Percentiles rank a stretch among this genome's conserved stretches.
Conservation (phyloP, 2,797 vertebrate species). For the Allenopithecus nigroviridis region DNA sequence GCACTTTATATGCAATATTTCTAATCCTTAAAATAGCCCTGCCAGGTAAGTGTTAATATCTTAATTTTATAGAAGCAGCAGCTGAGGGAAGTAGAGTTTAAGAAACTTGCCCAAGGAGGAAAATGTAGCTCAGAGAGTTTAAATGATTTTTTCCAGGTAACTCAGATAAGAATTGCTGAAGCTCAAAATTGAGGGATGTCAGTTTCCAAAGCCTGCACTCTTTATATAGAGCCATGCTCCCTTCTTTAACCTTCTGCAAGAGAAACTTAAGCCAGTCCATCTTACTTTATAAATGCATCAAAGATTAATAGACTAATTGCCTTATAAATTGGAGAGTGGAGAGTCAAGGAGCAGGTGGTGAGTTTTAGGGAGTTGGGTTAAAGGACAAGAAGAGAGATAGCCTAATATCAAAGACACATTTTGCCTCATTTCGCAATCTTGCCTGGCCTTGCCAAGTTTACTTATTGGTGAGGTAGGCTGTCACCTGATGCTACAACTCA, state of each 20-base stretch:
- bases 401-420: neutral
- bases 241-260: neutral
- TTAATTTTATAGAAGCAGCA: slow-evolving; percentile 5
- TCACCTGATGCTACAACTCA: neutral
- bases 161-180: neutral
- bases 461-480: neutral
- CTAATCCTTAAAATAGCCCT: slow-evolving; percentile 26
- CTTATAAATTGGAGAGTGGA: neutral
- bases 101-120: neutral
- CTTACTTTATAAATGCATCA: neutral
- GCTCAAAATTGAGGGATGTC: neutral
- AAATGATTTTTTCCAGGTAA: neutral
- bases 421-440: neutral
- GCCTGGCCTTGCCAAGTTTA: neutral
- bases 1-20: neutral
- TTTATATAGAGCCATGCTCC: neutral
- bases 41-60: neutral
- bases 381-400: neutral
- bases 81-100: neutral
- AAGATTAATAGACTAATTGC: neutral
- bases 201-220: neutral
- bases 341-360: neutral
- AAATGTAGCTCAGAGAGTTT: neutral
- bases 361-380: neutral
- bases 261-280: neutral